These are phyloP conservation scores for Gila orcuttii DNA, from an alignment of 2,113 vertebrate genomes.

Conservation along the genomic window DNA sequence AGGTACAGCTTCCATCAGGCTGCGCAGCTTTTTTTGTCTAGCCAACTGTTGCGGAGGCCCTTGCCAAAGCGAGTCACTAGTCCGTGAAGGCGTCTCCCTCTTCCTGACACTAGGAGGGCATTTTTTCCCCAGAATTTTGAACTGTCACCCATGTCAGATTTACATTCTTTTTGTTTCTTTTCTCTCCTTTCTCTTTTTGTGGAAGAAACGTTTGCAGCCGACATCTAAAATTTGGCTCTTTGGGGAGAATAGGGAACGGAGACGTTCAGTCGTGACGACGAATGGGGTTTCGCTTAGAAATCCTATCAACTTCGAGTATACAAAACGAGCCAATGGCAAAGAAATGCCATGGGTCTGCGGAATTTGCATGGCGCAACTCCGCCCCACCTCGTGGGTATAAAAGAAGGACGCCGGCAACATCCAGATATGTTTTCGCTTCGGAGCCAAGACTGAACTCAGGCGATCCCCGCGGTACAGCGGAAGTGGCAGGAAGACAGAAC, in stretches of 20 bases:
- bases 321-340: too few relatives aligned
- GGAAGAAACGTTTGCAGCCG: slow-evolving; percentile 70
- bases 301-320: too few relatives aligned
- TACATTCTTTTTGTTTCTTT: slow-evolving; percentile 59
- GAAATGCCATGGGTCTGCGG: too few relatives aligned
- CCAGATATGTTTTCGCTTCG: too few relatives aligned
- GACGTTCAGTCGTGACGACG: too few relatives aligned
- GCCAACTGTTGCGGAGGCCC: slow-evolving; percentile 80
- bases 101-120: slow-evolving; percentile 84
- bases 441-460: too few relatives aligned
- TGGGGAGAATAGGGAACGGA: slow-evolving; percentile 74
- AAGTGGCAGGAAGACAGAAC: too few relatives aligned
- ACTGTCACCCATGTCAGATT: slow-evolving; percentile 67
- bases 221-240: slow-evolving; percentile 65
- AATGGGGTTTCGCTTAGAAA: too few relatives aligned
- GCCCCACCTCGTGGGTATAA: too few relatives aligned
- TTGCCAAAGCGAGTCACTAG: slow-evolving; percentile 87
- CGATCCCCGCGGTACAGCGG: too few relatives aligned
- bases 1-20: slow-evolving; percentile 78
- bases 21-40: slow-evolving; percentile 75
- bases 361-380: too few relatives aligned
- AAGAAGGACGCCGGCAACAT: too few relatives aligned
- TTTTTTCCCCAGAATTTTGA: slow-evolving; percentile 77
- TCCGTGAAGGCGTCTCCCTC: slow-evolving; percentile 94
- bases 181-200: slow-evolving; percentile 73